A percentile compares a stretch with the other conserved stretches of the same genome.
These are phyloP conservation scores for Brenthis ino DNA, from an alignment of 2,888 invertebrate genomes.

Conservation along the genomic window DNA sequence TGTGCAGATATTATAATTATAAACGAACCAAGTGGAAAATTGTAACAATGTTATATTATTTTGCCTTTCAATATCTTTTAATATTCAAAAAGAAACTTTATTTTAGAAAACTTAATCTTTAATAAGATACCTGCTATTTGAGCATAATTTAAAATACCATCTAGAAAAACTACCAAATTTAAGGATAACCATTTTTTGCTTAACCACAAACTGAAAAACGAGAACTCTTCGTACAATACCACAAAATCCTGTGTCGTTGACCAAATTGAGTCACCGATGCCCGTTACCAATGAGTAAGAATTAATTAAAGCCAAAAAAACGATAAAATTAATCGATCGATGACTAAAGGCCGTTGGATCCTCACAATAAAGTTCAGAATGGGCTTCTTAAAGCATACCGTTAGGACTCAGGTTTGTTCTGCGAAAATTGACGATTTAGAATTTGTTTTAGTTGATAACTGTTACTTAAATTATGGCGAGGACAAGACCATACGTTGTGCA, in stretches of 20 bases:
- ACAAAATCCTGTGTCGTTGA: constrained; percentile 46
- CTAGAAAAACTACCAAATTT: constrained; percentile 30
- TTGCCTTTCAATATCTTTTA: too few species aligned
- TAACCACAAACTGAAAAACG: constrained; percentile 35
- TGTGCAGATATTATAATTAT: too few species aligned
- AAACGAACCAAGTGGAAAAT: too few species aligned
- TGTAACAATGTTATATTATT: too few species aligned
- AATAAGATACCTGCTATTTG: constrained; percentile 21
- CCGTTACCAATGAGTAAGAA: constrained; percentile 77
- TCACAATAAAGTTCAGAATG: constrained; percentile 51
- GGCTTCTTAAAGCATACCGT: constrained; percentile 53
- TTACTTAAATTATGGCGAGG: constrained; percentile 46
- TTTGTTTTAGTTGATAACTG: constrained; percentile 59
- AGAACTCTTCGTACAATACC: constrained; percentile 35
- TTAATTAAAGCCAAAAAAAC: constrained; percentile 70
- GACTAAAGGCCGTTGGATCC: constrained; percentile 47
- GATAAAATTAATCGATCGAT: constrained; percentile 50
- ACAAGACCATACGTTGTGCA: constrained; percentile 30
- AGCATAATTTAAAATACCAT: background rate
- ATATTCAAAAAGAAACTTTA: too few species aligned
- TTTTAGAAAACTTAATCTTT: background rate
- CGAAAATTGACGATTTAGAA: constrained; percentile 71
- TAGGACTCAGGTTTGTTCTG: constrained; percentile 56
- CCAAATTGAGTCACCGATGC: constrained; percentile 62
- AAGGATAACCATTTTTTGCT: constrained; percentile 27